Evolutionary conservation across 2,888 invertebrate genomes (phyloP), one percentile per base, ranked within the genome.

Genomic region (Laothoe populi): DNA sequence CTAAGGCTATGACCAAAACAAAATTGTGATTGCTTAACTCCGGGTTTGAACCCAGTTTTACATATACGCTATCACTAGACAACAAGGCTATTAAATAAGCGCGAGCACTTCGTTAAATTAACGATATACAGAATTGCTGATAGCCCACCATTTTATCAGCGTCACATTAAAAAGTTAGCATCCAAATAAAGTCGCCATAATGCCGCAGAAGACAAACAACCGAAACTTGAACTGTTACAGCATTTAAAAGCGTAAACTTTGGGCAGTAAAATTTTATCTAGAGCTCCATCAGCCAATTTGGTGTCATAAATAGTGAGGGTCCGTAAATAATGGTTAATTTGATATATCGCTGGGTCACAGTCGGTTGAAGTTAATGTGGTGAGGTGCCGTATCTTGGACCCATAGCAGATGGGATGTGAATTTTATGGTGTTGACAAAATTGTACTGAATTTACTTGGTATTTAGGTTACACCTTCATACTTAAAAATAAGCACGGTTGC

Each of bases 281-380:
- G 13, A 24, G 23, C 75, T 72, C 70, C 71, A 79, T 75, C 76
- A 61, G 69, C 72, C 70, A 78, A 78, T 81, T 81, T 82, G 64
- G 60, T 63, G 66, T 70, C 78, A 77, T 81, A 84, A 84, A 84
- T 81, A 78, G 69, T 35, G 63, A 66, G 67, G 70, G 75, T 58
- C 58, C 67, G 70, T 81, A 81, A 81, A 83, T 78, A 79, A 74
- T 72, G 64, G 72, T 77, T 74, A 79, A 77, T 70, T 78, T 72
- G 66, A 72, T 53, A 53, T 53, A 53, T 31, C 19, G 31, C 11
- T 19, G 16, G 53, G 53, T 35, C 53, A 53, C 53, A 53, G 53
- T 49, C 49, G 53, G 10, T 19, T 19, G 49, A 13, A 10, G 31
- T 21, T 53, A 49, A 31, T 49, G 16, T 35, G 53, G 19, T 31